phyloP scores from a whole-genome alignment of 2,113 vertebrate genomes.

The Saccopteryx bilineata region DNA sequence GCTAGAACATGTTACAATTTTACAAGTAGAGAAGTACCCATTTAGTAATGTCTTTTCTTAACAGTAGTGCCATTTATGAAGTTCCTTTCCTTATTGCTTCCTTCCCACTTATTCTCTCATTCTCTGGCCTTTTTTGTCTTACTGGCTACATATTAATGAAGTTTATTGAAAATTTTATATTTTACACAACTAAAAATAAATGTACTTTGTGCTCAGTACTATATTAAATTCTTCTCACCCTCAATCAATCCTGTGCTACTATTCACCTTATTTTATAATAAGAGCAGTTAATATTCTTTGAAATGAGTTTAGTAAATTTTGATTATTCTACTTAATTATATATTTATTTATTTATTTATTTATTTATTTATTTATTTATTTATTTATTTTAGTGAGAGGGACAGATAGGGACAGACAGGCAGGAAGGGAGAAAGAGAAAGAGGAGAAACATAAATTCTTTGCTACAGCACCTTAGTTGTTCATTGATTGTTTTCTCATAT shows the following conservation, averaged over 20 bases:
- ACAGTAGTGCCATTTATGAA: not conserved
- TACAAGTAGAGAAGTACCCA: not conserved
- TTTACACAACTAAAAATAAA: constrained; percentile 2
- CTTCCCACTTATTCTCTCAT: not conserved
- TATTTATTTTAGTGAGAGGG: no score
- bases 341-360: no score
- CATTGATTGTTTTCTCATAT: no score
- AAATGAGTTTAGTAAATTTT: not conserved
- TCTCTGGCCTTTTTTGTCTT: not conserved
- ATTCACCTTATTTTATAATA: not conserved
- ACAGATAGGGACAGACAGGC: no score
- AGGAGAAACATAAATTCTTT: no score
- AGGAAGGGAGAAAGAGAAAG: no score
- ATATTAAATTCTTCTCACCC: not conserved
- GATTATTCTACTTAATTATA: not conserved
- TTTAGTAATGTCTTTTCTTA: constrained; percentile 24
- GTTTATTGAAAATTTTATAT: not conserved
- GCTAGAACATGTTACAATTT: constrained; percentile 66
- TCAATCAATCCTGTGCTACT: not conserved
- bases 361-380: no score
- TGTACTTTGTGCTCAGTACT: not conserved
- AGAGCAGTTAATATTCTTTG: not conserved
- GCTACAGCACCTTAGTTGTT: no score
- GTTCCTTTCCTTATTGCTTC: not conserved
- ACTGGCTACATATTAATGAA: not conserved